These are phyloP conservation scores for Cactoblastis cactorum DNA, from an alignment of 2,888 invertebrate genomes.

Conservation along the genomic window DNA sequence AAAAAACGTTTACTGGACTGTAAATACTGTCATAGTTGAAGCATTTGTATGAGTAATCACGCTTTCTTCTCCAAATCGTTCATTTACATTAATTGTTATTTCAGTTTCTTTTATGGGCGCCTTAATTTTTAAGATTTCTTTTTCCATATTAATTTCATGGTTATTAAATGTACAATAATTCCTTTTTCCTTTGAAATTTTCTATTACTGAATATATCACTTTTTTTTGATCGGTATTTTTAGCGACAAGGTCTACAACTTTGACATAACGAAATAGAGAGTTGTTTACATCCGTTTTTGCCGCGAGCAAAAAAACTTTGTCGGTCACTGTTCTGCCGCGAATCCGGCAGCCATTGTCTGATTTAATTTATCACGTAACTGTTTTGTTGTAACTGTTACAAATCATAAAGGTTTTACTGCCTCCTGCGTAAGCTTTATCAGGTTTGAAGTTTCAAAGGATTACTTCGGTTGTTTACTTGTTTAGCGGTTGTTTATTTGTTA, in stretches of 20 bases:
- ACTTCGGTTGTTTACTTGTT: too few relatives aligned
- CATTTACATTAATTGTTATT: neutral
- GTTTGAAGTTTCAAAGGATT: too few relatives aligned
- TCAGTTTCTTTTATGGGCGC: neutral
- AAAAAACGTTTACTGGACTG: neutral
- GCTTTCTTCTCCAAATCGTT: neutral
- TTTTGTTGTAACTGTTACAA: slow-evolving; percentile 14
- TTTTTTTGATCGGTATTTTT: neutral
- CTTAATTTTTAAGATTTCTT: neutral
- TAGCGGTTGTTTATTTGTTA: too few relatives aligned
- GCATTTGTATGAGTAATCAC: neutral
- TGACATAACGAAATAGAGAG: slow-evolving; percentile 50
- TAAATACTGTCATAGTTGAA: neutral
- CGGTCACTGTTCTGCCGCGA: slow-evolving; percentile 25
- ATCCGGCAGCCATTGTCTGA: slow-evolving; percentile 10
- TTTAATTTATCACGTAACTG: slow-evolving; percentile 11
- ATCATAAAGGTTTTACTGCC: slow-evolving; percentile 1
- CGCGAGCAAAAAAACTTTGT: slow-evolving; percentile 35
- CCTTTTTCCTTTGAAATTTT: neutral
- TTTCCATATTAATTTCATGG: neutral
- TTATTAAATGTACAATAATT: neutral
- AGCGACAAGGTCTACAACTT: neutral
- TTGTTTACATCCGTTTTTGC: slow-evolving; percentile 54
- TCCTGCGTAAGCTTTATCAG: neutral
- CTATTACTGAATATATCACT: neutral